Evolutionary conservation across 2,113 vertebrate genomes (phyloP), one percentile per base, ranked within the genome.

Genomic region (Phaetusa simplex): DNA sequence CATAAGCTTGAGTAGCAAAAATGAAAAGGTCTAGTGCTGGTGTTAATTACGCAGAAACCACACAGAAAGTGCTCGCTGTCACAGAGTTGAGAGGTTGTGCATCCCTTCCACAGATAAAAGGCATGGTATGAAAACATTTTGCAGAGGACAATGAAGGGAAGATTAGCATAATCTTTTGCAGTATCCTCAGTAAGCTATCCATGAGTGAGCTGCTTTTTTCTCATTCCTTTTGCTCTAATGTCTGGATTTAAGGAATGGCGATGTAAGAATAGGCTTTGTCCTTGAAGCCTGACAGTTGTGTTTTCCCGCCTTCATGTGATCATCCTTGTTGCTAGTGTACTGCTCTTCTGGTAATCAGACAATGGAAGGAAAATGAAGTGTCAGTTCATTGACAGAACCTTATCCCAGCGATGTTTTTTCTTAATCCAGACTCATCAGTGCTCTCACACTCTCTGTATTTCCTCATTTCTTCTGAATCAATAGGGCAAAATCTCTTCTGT

Each of bases 21-120:
- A 98, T 99, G 99, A 99, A 99, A 99, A 99, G 99, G 98, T 98
- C 99, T 98, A 98, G 99, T 98, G 99, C 98, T 99, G 99, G 99
- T 99, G 99, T 99, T 99, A 99, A 99, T 99, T 99, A 99, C 99
- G 98, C 99, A 99, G 99, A 99, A 99, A 99, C 99, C 99, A 99
- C 99, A 99, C 99, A 99, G 99, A 99, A 99, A 99, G 99, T 99
- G 99, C 99, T 99, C 98, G 94, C 99, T 99, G 99, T 99, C 99
- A 98, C 98, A 97, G 98, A 99, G 99, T 99, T 98, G 99, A 99
- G 99, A 99, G 99, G 99, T 99, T 99, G 98, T 99, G 99, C 99
- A 99, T 99, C 99, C 98, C 98, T 99, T 99, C 99, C 98, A 98
- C 98, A 99, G 99, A 99, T 99, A 99, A 99, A 99, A 99, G 99